These are phyloP conservation scores for Lipophrys pholis DNA, from an alignment of 2,113 vertebrate species.

Conservation along the genomic window DNA sequence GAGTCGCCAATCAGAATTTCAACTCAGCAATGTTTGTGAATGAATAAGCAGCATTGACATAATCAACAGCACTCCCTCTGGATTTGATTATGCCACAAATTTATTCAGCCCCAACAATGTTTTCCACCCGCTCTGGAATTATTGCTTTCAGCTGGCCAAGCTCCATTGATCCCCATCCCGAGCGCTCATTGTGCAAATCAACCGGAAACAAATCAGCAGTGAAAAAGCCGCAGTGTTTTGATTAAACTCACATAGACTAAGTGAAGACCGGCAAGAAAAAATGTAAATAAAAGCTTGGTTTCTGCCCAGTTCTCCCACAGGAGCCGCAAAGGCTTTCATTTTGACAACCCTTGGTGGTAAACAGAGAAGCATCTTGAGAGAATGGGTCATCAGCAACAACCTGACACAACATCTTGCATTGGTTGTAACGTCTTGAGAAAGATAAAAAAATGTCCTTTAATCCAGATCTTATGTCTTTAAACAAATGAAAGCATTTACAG, in stretches of 20 bases:
- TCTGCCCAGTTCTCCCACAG: slow-evolving; percentile 31
- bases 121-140: slow-evolving; percentile 37
- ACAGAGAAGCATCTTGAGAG: slow-evolving; percentile 35
- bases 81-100: slow-evolving; percentile 40
- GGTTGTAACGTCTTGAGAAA: slow-evolving; percentile 10
- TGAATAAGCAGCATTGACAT: slow-evolving; percentile 47
- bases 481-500: too few species aligned
- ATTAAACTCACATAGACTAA: slow-evolving; percentile 28
- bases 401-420: slow-evolving; percentile 32
- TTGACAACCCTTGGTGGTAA: slow-evolving; percentile 40
- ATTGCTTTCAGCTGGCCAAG: slow-evolving; percentile 59
- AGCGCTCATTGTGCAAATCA: slow-evolving; percentile 26
- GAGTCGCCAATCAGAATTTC: slow-evolving; percentile 29
- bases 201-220: slow-evolving; percentile 51
- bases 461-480: too few species aligned
- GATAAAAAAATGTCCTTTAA: not conserved
- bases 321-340: slow-evolving; percentile 27
- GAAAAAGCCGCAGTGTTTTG: slow-evolving; percentile 22
- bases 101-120: slow-evolving; percentile 33
- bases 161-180: slow-evolving; percentile 38
- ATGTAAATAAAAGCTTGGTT: slow-evolving; percentile 48
- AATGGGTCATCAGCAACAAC: slow-evolving; percentile 15
- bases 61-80: slow-evolving; percentile 53
- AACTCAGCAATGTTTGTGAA: slow-evolving; percentile 57
- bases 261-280: slow-evolving; percentile 43